These are phyloP conservation scores for Calameuta idolon DNA, from an alignment of 2,888 invertebrate species.

Conservation along the genomic window DNA sequence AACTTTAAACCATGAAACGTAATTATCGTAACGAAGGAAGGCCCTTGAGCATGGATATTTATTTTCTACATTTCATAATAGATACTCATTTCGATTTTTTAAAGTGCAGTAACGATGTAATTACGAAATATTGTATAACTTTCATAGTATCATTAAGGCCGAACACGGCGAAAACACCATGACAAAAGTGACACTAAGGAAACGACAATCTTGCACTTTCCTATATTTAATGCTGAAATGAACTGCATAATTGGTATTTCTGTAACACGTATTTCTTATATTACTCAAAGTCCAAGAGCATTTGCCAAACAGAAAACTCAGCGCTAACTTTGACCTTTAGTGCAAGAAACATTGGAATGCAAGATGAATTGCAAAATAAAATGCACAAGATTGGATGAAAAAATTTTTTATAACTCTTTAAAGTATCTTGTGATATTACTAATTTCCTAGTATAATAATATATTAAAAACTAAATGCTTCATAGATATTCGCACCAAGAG, in stretches of 20 bases:
- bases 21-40: background rate
- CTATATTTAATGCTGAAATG: background rate
- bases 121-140: background rate
- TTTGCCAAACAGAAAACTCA: background rate
- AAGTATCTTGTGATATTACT: background rate
- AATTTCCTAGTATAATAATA: background rate
- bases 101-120: background rate
- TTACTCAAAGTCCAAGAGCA: background rate
- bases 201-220: background rate
- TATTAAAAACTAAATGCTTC: constrained; percentile 81
- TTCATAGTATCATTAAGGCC: background rate
- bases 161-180: background rate
- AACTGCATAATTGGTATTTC: background rate
- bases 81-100: background rate
- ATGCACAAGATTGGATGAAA: background rate
- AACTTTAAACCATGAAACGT: background rate
- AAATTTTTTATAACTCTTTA: background rate
- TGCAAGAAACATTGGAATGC: background rate
- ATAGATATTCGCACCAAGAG: constrained; percentile 90
- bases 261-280: background rate
- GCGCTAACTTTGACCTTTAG: background rate
- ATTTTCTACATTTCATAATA: background rate
- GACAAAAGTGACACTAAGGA: background rate
- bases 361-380: background rate
- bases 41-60: background rate